Conservation (phyloP, 2,888 invertebrate genomes). For the Enchytraeus crypticus region DNA sequence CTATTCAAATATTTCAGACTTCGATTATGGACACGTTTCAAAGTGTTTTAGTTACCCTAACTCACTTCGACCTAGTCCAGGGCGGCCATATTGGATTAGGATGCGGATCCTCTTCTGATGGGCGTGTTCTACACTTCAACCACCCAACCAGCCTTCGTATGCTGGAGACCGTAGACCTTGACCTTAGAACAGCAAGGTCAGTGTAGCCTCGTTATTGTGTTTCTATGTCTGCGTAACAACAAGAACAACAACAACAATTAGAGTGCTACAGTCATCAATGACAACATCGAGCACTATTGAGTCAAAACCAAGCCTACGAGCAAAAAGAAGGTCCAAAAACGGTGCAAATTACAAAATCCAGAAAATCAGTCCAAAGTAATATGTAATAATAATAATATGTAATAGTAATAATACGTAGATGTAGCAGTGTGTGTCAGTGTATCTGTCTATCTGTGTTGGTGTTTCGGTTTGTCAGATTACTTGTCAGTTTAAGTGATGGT, state of each 20-base stretch:
- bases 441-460: not conserved
- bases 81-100: constrained; percentile 38
- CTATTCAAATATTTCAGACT: constrained; percentile 35
- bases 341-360: too few species aligned
- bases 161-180: constrained; percentile 40
- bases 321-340: too few species aligned
- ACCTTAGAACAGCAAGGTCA: constrained; percentile 45
- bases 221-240: not conserved
- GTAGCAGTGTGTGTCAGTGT: not conserved
- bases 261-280: too few species aligned
- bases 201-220: not conserved
- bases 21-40: constrained; percentile 44
- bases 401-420: not conserved
- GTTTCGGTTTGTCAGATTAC: not conserved
- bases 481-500: not conserved
- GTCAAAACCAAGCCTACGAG: too few species aligned
- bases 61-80: constrained; percentile 40
- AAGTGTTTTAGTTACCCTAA: constrained; percentile 14
- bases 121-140: constrained; percentile 38
- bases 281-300: too few species aligned
- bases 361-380: too few species aligned
- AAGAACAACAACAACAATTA: too few species aligned
- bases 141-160: constrained; percentile 36
- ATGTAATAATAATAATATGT: too few species aligned
- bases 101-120: constrained; percentile 38